A percentile compares a stretch with the other conserved stretches of the same genome.
Evolutionary conservation across 2,888 invertebrate species (phyloP).

Genomic region (Dusona sp.): DNA sequence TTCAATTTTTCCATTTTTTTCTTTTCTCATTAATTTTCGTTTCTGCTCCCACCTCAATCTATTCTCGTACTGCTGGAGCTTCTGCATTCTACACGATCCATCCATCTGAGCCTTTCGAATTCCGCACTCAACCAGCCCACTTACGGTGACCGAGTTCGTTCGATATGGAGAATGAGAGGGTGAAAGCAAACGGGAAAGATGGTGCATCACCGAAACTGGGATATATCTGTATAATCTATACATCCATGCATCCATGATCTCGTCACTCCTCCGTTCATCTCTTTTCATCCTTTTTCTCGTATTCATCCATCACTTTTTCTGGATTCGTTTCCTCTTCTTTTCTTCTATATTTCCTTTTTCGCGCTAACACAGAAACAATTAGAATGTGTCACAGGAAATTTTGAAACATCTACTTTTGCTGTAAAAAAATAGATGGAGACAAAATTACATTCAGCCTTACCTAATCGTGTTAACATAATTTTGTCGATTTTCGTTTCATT

Average conservation of each 20-base stretch:
- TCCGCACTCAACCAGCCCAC: conserved; percentile 68
- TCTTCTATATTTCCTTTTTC: background rate
- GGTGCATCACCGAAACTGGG: conserved; percentile 25
- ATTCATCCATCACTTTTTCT: conserved; percentile 5
- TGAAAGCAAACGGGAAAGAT: conserved; percentile 52
- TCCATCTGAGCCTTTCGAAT: conserved; percentile 64
- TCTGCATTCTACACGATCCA: conserved; percentile 61
- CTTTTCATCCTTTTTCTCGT: background rate
- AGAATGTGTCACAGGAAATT: background rate
- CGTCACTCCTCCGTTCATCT: conserved; percentile 12
- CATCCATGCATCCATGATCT: conserved; percentile 5
- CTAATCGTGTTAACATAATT: no score
- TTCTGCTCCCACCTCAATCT: background rate
- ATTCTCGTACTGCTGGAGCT: conserved; percentile 21
- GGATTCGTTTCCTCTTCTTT: background rate
- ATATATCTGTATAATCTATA: conserved; percentile 14
- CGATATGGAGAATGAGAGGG: conserved; percentile 71
- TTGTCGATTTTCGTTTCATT: no score
- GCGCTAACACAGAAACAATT: conserved; percentile 19
- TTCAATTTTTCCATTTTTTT: background rate
- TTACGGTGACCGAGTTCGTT: conserved; percentile 73
- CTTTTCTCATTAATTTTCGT: conserved; percentile 30
- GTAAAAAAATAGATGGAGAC: no score
- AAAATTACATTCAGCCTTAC: no score
- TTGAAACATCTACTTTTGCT: background rate